Conservation (phyloP, 2,113 vertebrate genomes). For the Oreochromis spilurus region DNA sequence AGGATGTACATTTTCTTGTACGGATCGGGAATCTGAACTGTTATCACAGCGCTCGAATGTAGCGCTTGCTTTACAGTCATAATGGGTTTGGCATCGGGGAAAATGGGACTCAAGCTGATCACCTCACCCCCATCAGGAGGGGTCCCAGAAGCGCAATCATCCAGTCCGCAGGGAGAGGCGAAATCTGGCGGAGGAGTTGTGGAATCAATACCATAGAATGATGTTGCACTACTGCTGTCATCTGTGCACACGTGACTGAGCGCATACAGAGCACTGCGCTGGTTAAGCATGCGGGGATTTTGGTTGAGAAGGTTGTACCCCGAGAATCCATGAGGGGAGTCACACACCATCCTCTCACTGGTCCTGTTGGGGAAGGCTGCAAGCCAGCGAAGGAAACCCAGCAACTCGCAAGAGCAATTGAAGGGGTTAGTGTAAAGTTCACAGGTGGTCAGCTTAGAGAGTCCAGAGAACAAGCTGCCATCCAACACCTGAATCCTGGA, state of each 20-base stretch:
- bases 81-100: slow-evolving; percentile 76
- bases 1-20: slow-evolving; percentile 95
- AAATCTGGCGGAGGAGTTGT: slow-evolving; percentile 76
- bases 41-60: slow-evolving; percentile 82
- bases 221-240: slow-evolving; percentile 69
- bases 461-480: slow-evolving; percentile 82
- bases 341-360: slow-evolving; percentile 92
- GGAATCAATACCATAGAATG: slow-evolving; percentile 64
- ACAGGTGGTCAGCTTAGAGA: slow-evolving; percentile 87
- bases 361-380: slow-evolving; percentile 88
- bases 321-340: slow-evolving; percentile 83
- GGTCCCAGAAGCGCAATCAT: slow-evolving; percentile 87
- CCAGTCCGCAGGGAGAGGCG: slow-evolving; percentile 77
- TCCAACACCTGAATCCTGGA: slow-evolving; percentile 87
- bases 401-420: slow-evolving; percentile 93
- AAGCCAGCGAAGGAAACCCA: slow-evolving; percentile 93
- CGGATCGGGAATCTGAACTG: slow-evolving; percentile 87
- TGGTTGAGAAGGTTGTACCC: slow-evolving; percentile 92
- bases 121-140: slow-evolving; percentile 75
- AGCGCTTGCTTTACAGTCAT: slow-evolving; percentile 82
- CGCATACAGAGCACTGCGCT: slow-evolving; percentile 84
- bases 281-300: slow-evolving; percentile 79
- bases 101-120: slow-evolving; percentile 76
- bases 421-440: slow-evolving; percentile 98
- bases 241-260: slow-evolving; percentile 85